phyloP scores from a whole-genome alignment of 2,113 vertebrate genomes.

The Sprattus sprattus region DNA sequence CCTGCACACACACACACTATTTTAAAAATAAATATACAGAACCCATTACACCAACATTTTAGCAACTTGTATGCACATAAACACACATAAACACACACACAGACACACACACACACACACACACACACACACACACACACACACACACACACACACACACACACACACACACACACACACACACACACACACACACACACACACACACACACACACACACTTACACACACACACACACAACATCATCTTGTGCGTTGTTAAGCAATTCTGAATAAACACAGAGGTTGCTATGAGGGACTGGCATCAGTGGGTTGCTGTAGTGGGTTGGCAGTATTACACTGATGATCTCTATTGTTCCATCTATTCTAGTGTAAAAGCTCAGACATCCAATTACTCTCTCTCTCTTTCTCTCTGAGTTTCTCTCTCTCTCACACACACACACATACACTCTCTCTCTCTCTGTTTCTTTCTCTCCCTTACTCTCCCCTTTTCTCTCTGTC shows the following conservation, averaged over 20 bases:
- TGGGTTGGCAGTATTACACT: background rate
- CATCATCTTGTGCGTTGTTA: too few species aligned
- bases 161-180: too few species aligned
- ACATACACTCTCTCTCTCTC: conserved; percentile 8
- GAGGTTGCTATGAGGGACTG: conserved; percentile 20
- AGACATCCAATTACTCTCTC: conserved; percentile 20
- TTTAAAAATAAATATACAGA: background rate
- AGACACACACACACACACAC: too few species aligned
- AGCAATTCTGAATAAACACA: conserved; percentile 38
- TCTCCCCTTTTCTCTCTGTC: conserved; percentile 34
- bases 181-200: too few species aligned
- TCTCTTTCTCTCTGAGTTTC: background rate
- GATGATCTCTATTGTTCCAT: conserved; percentile 33
- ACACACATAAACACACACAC: too few species aligned
- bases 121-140: too few species aligned
- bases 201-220: too few species aligned
- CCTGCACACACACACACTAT: background rate
- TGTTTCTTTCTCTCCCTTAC: background rate
- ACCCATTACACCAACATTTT: too few species aligned
- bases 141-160: too few species aligned
- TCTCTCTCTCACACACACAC: background rate
- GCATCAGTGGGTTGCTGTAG: background rate
- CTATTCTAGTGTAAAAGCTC: too few species aligned
- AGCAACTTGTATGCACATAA: too few species aligned
- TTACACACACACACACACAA: too few species aligned